phyloP scores from a whole-genome alignment of 2,113 vertebrate genomes.

The Cheilinus undulatus region DNA sequence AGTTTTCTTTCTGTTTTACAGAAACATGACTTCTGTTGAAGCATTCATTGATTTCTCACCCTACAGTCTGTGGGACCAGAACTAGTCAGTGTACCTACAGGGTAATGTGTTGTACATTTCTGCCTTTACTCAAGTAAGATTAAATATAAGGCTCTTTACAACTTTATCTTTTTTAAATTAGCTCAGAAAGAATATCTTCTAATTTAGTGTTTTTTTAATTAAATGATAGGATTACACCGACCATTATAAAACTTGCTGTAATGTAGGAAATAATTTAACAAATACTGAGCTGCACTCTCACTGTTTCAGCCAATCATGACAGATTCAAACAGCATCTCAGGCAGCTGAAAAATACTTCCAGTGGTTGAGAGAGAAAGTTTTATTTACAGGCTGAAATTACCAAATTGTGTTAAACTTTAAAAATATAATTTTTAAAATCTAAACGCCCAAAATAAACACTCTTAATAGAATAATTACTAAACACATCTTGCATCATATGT shows the following conservation, averaged over 20 bases:
- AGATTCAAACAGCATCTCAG: background rate
- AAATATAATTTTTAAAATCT: too few species aligned
- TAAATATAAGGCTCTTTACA: background rate
- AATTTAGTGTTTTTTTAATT: background rate
- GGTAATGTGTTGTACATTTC: conserved; percentile 4
- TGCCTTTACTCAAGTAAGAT: background rate
- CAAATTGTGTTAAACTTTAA: too few species aligned
- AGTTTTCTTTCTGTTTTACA: conserved; percentile 21
- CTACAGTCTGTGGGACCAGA: conserved; percentile 9
- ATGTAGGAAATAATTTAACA: background rate
- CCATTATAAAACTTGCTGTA: background rate
- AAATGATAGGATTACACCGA: background rate
- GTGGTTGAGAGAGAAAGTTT: too few species aligned
- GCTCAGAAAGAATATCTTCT: background rate
- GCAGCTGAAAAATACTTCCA: background rate
- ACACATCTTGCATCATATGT: conserved; percentile 36
- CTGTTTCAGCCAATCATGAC: background rate
- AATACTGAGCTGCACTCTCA: background rate
- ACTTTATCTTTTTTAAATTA: background rate
- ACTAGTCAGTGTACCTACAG: background rate
- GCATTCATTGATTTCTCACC: conserved; percentile 23
- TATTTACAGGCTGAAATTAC: too few species aligned
- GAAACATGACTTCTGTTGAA: conserved; percentile 4
- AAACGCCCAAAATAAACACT: too few species aligned
- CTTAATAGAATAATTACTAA: too few species aligned